phyloP scores from a whole-genome alignment of 1,140 invertebrate species.

The Apolygus lucorum region DNA sequence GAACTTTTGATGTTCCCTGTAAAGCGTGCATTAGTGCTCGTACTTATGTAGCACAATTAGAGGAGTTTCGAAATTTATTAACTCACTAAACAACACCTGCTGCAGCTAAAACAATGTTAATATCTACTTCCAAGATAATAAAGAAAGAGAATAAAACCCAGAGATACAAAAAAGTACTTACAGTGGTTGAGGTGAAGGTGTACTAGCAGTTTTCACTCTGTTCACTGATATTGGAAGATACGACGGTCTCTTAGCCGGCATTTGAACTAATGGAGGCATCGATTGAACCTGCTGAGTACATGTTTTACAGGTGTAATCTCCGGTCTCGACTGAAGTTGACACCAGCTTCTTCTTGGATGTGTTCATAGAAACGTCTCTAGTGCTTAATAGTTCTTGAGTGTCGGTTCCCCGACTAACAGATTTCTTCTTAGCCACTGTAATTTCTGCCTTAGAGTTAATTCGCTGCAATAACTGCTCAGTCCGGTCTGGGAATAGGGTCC shows the following conservation, averaged over 20 bases:
- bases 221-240: conserved; percentile 23
- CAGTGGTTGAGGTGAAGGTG: not conserved
- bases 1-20: too few species aligned
- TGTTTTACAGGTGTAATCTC: conserved; percentile 30
- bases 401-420: conserved; percentile 36
- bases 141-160: too few species aligned
- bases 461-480: conserved; percentile 35
- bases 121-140: too few species aligned
- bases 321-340: conserved; percentile 47
- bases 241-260: not conserved
- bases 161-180: too few species aligned
- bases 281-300: not conserved
- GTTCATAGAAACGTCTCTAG: conserved; percentile 42
- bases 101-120: too few species aligned
- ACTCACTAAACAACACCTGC: too few species aligned
- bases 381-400: conserved; percentile 36
- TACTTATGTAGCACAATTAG: too few species aligned
- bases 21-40: too few species aligned
- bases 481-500: not conserved
- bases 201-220: conserved; percentile 8
- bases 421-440: conserved; percentile 27
- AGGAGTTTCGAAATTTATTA: too few species aligned
- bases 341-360: conserved; percentile 42
- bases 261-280: not conserved
- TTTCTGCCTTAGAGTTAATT: conserved; percentile 6